Evolutionary conservation across 92 coral and sea anemone genomes (phyloP).

Genomic region (Actinernus sp.): DNA sequence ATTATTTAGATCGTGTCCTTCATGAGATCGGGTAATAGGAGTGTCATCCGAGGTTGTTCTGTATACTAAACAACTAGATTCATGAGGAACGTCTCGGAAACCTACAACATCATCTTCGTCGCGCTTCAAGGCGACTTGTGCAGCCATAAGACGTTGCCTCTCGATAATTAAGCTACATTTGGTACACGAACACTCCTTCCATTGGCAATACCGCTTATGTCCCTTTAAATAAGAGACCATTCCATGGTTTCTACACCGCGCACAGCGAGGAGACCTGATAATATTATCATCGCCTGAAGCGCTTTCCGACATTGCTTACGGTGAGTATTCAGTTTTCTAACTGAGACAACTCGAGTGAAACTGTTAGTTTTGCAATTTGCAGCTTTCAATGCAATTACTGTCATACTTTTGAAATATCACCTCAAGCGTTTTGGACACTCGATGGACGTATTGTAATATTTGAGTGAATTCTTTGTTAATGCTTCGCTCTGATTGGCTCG

Average conservation of each 20-base stretch:
- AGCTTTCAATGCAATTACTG: conserved; percentile 82
- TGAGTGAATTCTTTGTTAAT: conserved; percentile 39
- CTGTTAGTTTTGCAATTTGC: conserved; percentile 89
- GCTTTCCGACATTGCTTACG: conserved; percentile 42
- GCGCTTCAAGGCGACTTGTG: conserved; percentile 94
- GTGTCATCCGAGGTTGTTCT: conserved; percentile 2
- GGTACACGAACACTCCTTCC: conserved; percentile 91
- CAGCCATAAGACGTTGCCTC: conserved; percentile 99
- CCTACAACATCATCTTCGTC: conserved; percentile 83
- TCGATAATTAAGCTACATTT: conserved; percentile 97
- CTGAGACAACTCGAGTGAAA: conserved; percentile 15
- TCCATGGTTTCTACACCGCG: conserved; percentile 97
- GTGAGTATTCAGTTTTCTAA: background rate
- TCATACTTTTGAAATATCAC: conserved; percentile 73
- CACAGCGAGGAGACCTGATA: conserved; percentile 90
- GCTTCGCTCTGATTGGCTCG: conserved; percentile 47
- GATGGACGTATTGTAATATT: conserved; percentile 43
- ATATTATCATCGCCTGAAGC: conserved; percentile 59
- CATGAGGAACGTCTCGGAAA: conserved; percentile 1
- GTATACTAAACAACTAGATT: conserved; percentile 1
- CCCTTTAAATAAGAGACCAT: conserved; percentile 82
- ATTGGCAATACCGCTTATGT: conserved; percentile 90
- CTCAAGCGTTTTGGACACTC: conserved; percentile 55
- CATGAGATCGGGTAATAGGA: no score
- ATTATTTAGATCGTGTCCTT: conserved; percentile 1